phyloP scores from a whole-genome alignment of 1,140 invertebrate species.

The Doryteuthis pealeii region DNA sequence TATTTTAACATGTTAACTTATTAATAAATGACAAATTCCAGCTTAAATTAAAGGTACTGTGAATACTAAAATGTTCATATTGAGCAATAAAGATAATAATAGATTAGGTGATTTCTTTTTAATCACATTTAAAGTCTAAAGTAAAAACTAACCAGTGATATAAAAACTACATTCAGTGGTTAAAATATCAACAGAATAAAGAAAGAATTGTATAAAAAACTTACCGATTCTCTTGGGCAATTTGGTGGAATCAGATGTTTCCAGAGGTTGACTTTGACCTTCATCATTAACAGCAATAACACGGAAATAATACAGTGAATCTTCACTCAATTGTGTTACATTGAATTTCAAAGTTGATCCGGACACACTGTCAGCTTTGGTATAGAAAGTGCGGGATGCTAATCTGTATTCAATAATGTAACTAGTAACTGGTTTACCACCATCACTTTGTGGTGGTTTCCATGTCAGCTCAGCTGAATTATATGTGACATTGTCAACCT shows the following conservation, averaged over 20 bases:
- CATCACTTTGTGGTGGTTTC: conserved; percentile 89
- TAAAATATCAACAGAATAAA: no score
- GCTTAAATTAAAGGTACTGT: no score
- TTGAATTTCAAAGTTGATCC: conserved; percentile 61
- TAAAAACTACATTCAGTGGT: no score
- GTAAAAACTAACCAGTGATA: no score
- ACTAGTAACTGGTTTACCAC: conserved; percentile 90
- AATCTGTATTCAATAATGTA: conserved; percentile 92
- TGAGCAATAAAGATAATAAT: no score
- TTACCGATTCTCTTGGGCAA: conserved; percentile 64
- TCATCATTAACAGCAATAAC: conserved; percentile 89
- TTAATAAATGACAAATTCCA: no score
- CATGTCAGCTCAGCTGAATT: conserved; percentile 79
- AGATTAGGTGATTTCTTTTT: no score
- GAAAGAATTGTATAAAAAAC: neutral
- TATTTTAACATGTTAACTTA: no score
- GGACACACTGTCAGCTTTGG: conserved; percentile 35
- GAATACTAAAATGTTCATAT: no score
- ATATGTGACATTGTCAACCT: conserved; percentile 61
- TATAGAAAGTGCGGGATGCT: conserved; percentile 33
- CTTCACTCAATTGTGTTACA: conserved; percentile 24
- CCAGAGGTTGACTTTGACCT: conserved; percentile 81
- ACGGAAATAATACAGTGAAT: conserved; percentile 81
- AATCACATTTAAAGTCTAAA: no score
- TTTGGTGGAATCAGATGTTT: conserved; percentile 65